Base-by-base conservation (phyloP, 2,797 vertebrate species). In the Momotus momota region DNA sequence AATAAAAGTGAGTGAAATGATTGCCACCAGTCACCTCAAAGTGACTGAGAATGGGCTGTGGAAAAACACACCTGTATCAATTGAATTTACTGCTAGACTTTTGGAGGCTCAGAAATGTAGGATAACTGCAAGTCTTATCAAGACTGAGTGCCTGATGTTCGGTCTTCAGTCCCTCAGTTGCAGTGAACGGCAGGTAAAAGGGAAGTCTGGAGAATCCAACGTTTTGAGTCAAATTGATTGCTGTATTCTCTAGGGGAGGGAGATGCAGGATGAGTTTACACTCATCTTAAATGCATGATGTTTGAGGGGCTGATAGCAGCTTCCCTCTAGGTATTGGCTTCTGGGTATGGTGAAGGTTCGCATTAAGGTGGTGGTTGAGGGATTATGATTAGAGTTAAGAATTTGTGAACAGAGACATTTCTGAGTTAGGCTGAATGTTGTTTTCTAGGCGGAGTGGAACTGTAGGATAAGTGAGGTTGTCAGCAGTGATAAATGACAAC, bases 401-500 rank as follows among this genome's bases (percentile, higher is more conserved):
- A 67, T 67, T 62, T 73, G 66, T 52, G 91, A 80, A 74, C 72
- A 61, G 57, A 57, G 38, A 29, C 18, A 4, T 74, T 72, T 25
- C 38, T 54, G 83, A 65, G 65, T 23, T 48, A 16, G 81, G 21
- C 61, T 71, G 77, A 43, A 70, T 40, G 35, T n/a, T 90, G 79
- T 64, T 62, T n/a, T 27, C 79, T 67, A 13, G 1, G 12, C 3
- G 1, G 15, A 71, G 45, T 16, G 66, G 48, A 57, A 41, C 40
- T 26, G 45, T 31, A 57, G 88, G 61, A 54, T 55, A 52, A 78
- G 69, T 49, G 86, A n/a, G 69, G 38, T 4, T 93, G 92, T 54
- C 92, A 91, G 58, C 81, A 58, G 38, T 89, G 92, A 94, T 57
- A 43, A 92, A 75, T 65, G 78, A 60, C 51, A 90, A 22, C 67